Evolutionary conservation across 2,888 invertebrate genomes (phyloP), one percentile per base, ranked within the genome.

Genomic region (Campaea margaritaria): DNA sequence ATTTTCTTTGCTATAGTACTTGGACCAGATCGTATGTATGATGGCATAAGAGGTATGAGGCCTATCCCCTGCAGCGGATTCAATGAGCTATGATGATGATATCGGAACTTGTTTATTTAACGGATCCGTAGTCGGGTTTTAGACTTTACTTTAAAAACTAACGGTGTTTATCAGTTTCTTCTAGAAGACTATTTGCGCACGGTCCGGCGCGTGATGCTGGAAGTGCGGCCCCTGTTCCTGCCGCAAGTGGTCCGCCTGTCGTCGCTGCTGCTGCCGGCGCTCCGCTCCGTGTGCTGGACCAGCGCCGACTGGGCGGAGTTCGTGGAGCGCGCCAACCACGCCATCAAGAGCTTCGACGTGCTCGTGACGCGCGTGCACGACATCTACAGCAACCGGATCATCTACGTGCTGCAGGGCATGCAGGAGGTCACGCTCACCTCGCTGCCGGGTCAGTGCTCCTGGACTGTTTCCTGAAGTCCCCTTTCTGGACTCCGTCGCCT

Each of bases 141-240:
- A n/a, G n/a, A n/a, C n/a, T n/a, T n/a, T n/a, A n/a, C n/a, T n/a
- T n/a, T n/a, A n/a, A n/a, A n/a, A n/a, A n/a, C n/a, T n/a, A n/a
- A n/a, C n/a, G n/a, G n/a, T n/a, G n/a, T n/a, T 47, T 16, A 2
- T 14, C 87, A 97, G 95, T 95, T 96, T 79, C 93, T 97, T 43
- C 93, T 97, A 58, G 95, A 96, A 78, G 95, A 96, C 82, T 96
- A 96, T 74, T 87, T 96, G 34, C 89, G 93, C 46, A 95, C 95
- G 1, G 95, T 96, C 0, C 93, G 94, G 53, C 94, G 95, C 31
- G 97, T 97, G 0, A 97, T 97, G 78, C 87, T 96, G 44, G 98
- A 98, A 88, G 97, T 98, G 13, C 94, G 98, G n/a, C 97, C 97
- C 16, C 91, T 99, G 50, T 95, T 99, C 80, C 93, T 97, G 34